A percentile compares a stretch with the other conserved stretches of the same genome.
Evolutionary conservation across 2,113 vertebrate genomes (phyloP).

Genomic region (Acanthochromis polyacanthus): DNA sequence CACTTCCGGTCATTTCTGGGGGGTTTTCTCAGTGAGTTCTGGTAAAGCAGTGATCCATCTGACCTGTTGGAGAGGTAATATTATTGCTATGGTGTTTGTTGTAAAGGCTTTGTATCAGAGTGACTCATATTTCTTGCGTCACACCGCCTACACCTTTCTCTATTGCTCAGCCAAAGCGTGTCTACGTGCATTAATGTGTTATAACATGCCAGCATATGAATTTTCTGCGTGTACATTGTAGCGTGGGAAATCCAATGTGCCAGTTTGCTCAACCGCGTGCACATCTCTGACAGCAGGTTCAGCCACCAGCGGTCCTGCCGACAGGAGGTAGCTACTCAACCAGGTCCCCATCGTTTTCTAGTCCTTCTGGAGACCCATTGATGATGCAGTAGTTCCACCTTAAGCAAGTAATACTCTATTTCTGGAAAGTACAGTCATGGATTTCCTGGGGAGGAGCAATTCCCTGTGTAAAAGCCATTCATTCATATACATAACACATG

Average conservation of each 20-base stretch:
- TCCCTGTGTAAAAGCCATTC: conserved; percentile 68
- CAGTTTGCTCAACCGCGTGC: conserved; percentile 16
- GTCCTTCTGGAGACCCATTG: conserved; percentile 54
- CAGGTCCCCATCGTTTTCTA: conserved; percentile 40
- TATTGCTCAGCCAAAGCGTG: conserved; percentile 35
- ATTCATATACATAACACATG: conserved; percentile 72
- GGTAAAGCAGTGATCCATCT: conserved; percentile 9
- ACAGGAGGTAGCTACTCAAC: conserved; percentile 23
- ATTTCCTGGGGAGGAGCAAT: conserved; percentile 63
- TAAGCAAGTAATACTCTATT: conserved; percentile 74
- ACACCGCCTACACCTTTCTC: conserved; percentile 66
- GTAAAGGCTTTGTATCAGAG: conserved; percentile 54
- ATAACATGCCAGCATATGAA: neutral
- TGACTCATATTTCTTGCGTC: conserved; percentile 81
- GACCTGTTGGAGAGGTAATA: conserved; percentile 63
- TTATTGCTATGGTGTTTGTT: conserved; percentile 49
- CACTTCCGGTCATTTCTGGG: neutral
- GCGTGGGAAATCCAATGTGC: conserved; percentile 30
- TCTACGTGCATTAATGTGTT: conserved; percentile 31
- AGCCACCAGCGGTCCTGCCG: neutral
- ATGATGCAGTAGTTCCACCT: conserved; percentile 76
- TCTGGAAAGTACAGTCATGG: conserved; percentile 74
- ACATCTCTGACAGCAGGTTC: conserved; percentile 43
- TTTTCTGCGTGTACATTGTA: conserved; percentile 37
- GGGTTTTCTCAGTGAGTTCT: neutral